Evolutionary conservation across 2,797 vertebrate genomes (phyloP), one percentile per base, ranked within the genome.

Genomic region (Lacerta agilis): DNA sequence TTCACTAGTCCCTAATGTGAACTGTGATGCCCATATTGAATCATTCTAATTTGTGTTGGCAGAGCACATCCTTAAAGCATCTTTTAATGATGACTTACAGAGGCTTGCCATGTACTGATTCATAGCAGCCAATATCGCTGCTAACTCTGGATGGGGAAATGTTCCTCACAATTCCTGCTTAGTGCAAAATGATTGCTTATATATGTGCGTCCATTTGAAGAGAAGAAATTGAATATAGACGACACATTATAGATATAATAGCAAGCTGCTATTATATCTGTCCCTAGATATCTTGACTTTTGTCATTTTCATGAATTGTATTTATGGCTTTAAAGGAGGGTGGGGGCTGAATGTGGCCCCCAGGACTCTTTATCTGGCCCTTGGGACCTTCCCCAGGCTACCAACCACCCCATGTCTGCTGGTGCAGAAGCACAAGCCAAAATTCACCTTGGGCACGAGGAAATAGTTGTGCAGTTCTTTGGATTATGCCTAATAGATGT

Each of bases 41-140:
- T 90, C 33, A 11, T 1, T 90, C 90, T 86, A 23, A 69, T 93
- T 92, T 61, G 25, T 90, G 92, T 94, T 94, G 88, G 89, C 82
- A 87, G 36, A 67, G 15, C 8, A 43, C 0, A 0, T 3, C 55
- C 45, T 8, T 9, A 1, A 36, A 3, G 41, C 82, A 76, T 75
- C 43, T 90, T 9, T 0, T 10, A 88, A 87, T 77, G 0, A 86
- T 67, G 0, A 82, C 41, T 89, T 43, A 45, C 7, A 78, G 38
- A 64, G 4, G 71, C 5, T 79, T 9, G 84, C 78, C 27, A 15
- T 45, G 76, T 55, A 82, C 49, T 79, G 78, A 69, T 73, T 72
- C 78, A 72, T 29, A 72, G 17, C 67, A 29, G 45, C 17, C 67
- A 87, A 72, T 61, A 38, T 41, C 67, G 4, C 45, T 58, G 10